Conservation (phyloP, 1,140 invertebrate genomes). For the Drosophila albomicans region DNA sequence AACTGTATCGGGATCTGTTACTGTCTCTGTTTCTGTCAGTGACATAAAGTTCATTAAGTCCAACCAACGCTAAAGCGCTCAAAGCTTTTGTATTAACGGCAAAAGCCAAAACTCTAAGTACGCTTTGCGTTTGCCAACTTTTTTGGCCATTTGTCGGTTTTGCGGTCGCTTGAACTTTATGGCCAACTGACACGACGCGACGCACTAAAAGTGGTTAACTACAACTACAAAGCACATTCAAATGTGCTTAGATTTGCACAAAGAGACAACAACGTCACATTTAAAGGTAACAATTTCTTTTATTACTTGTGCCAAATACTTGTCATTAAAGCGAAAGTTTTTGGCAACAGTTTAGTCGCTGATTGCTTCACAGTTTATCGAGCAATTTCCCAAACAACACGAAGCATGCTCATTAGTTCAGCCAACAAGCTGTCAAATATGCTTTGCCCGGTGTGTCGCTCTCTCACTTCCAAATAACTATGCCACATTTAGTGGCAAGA, state of each 20-base stretch:
- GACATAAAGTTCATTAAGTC: conserved; percentile 63
- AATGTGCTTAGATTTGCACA: background rate
- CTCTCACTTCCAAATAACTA: conserved; percentile 10
- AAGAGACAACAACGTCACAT: background rate
- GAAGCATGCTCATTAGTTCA: conserved; percentile 22
- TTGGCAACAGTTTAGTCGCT: conserved; percentile 13
- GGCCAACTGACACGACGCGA: conserved; percentile 42
- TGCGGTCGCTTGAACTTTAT: conserved; percentile 72
- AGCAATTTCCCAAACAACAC: conserved; percentile 21
- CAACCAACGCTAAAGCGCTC: conserved; percentile 11
- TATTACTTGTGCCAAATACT: conserved; percentile 4
- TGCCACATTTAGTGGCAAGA: conserved; percentile 17
- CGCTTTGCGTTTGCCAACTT: conserved; percentile 13
- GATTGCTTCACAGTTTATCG: conserved; percentile 53
- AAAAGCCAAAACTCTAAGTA: conserved; percentile 39
- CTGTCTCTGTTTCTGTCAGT: conserved; percentile 29
- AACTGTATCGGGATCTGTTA: background rate
- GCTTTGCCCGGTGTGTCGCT: background rate
- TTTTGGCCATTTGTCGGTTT: conserved; percentile 56
- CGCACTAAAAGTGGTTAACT: conserved; percentile 53
- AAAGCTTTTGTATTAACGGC: conserved; percentile 6
- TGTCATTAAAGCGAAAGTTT: conserved; percentile 8
- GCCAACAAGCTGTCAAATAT: conserved; percentile 42
- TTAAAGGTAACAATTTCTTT: background rate
- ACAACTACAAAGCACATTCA: background rate